Base-by-base conservation (phyloP, 1,140 invertebrate genomes). In the Drosophila prosaltans region DNA sequence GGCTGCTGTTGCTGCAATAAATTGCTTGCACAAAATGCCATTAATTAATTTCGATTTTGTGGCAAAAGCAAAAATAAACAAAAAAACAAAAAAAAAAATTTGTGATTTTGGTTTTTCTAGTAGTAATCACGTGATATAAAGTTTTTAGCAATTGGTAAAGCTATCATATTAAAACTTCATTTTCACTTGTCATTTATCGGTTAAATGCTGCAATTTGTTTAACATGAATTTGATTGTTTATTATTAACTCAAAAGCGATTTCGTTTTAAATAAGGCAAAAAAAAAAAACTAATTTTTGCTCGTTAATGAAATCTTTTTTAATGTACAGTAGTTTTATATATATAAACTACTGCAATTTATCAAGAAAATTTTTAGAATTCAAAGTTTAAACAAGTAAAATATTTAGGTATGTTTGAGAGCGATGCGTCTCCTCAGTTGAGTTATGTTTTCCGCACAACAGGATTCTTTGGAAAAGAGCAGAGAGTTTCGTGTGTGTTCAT, bases 1-100 rank as follows among this genome's bases (percentile, higher is more conserved):
- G 45, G 21, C 24, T 51, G 21, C 21, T 51, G 24, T 7, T 51
- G 45, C 8, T 51, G 45, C 45, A 51, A 51, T 51, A 26, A 51
- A 51, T 51, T 59, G 57, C 57, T 39, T 28, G 57, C 57, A 59
- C 16, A 59, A 59, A 59, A 59, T 59, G n/a, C 32, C 57, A 59
- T 59, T 59, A 59, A 58, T 58, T 58, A 58, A 58, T 58, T 58
- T 58, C 45, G 45, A 26, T 51, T 26, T 51, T 51, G 45, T 51
- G 45, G 45, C 21, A 51, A 51, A 51, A 21, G 8, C 21, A n/a
- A 51, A 51, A 26, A 10, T 0, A 8, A 1, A 10, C 24, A 51
- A 26, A 51, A 24, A 26, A 9, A 2, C 3, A 1, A 5, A 2
- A 8, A 48, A 48, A 51, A 51, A 51, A 10, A 9, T 3, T 26